Conservation (phyloP, 2,888 invertebrate genomes). For the Carabus problematicus region DNA sequence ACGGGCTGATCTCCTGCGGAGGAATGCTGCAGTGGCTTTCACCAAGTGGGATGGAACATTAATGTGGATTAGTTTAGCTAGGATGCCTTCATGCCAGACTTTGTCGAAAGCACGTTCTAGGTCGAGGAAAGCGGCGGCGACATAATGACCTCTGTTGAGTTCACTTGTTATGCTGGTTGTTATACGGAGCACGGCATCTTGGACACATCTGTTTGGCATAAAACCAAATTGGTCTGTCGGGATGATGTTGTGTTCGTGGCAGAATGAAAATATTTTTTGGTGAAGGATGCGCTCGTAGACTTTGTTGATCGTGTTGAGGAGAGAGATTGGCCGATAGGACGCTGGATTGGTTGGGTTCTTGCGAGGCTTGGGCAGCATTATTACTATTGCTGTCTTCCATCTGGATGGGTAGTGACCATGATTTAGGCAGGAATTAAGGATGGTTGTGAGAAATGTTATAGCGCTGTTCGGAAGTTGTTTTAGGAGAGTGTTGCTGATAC, state of each 20-base stretch:
- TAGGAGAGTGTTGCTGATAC: background rate
- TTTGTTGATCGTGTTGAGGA: background rate
- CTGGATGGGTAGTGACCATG: background rate
- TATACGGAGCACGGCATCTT: background rate
- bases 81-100: background rate
- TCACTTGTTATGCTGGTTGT: background rate
- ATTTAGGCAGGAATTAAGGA: conserved; percentile 4
- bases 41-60: background rate
- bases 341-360: conserved; percentile 8
- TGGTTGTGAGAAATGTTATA: background rate
- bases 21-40: background rate
- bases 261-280: background rate
- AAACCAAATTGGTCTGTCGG: background rate
- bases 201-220: background rate
- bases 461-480: conserved; percentile 6
- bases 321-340: conserved; percentile 6
- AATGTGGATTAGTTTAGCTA: background rate
- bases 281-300: conserved; percentile 3
- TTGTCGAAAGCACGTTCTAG: conserved; percentile 7
- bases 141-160: conserved; percentile 3
- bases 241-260: no score
- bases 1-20: background rate
- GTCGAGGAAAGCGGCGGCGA: conserved; percentile 8
- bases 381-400: conserved; percentile 11
- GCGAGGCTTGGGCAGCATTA: conserved; percentile 26